These are phyloP conservation scores for Iphiclides podalirius DNA, from an alignment of 2,888 invertebrate species.

Conservation along the genomic window DNA sequence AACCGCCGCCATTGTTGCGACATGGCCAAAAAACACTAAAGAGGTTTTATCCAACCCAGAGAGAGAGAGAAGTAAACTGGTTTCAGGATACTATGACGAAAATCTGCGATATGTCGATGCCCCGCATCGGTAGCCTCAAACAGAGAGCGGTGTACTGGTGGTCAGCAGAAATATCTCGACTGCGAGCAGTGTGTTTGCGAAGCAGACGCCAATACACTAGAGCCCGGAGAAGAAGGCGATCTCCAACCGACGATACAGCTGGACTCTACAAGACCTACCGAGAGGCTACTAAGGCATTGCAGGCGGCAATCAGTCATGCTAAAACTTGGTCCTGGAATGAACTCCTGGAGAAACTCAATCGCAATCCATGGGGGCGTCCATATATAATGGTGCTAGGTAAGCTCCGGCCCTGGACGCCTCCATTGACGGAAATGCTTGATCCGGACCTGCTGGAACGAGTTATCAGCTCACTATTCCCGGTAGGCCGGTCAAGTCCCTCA, in stretches of 20 bases:
- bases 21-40: not conserved
- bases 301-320: conserved; percentile 6
- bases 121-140: conserved; percentile 10
- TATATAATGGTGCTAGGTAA: conserved; percentile 25
- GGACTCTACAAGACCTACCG: conserved; percentile 5
- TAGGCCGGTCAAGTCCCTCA: no score
- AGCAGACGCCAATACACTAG: not conserved
- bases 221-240: not conserved
- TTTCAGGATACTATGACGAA: conserved; percentile 15
- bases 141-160: not conserved
- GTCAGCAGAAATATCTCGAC: not conserved
- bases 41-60: not conserved
- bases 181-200: not conserved
- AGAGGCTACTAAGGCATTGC: conserved; percentile 3
- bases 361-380: conserved; percentile 25
- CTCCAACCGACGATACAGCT: not conserved
- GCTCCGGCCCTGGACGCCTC: no score
- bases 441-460: no score
- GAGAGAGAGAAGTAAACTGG: not conserved
- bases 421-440: no score
- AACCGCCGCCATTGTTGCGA: no score
- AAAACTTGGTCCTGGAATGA: no score
- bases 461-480: no score
- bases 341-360: conserved; percentile 11
- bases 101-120: conserved; percentile 21